Base-by-base conservation (phyloP, 1,140 invertebrate species). In the Macrostomum lignano region DNA sequence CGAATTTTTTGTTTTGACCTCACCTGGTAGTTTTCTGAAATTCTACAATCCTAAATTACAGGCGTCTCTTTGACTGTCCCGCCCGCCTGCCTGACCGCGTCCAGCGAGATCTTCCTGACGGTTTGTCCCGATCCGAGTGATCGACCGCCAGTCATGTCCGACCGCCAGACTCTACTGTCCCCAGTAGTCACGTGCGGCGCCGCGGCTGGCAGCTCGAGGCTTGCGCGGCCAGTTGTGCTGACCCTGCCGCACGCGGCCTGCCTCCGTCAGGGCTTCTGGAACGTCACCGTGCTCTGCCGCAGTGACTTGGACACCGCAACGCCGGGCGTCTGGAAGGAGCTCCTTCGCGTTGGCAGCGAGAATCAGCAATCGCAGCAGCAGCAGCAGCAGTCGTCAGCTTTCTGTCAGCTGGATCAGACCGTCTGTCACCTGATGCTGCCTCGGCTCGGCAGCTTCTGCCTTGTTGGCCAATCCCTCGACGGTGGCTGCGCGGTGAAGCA, bases 221-320 rank as follows among this genome's bases (percentile, higher is more conserved):
- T n/a, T n/a, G n/a, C 73, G 47, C 88, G 86, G 53, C 73, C 81
- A 6, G 70, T 77, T 31, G 71, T 93, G 45, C 58, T 93, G 7
- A 77, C 75, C 51, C 72, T 88, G 45, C 77, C 81, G 36, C 81
- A 93, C 52, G 84, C 78, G 55, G 76, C 79, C 15, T 65, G 66
- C 38, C 63, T 82, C 13, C 70, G 74, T 40, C 70, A 74, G 40
- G 69, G 70, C 29, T 45, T 46, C 20, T 58, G 54, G 54, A 44
- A 49, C 31, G 36, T 55, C 14, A 47, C 50, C 21, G 26, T 58
- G 2, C 26, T 28, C 3, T 28, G 14, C 4, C 19, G 26, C 9
- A 17, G n/a, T n/a, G n/a, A n/a, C n/a, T n/a, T n/a, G n/a, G n/a
- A n/a, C n/a, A n/a, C n/a, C n/a, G n/a, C n/a, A n/a, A n/a, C n/a